Conservation (phyloP, 2,888 invertebrate genomes). For the Dorcus parallelipipedus region DNA sequence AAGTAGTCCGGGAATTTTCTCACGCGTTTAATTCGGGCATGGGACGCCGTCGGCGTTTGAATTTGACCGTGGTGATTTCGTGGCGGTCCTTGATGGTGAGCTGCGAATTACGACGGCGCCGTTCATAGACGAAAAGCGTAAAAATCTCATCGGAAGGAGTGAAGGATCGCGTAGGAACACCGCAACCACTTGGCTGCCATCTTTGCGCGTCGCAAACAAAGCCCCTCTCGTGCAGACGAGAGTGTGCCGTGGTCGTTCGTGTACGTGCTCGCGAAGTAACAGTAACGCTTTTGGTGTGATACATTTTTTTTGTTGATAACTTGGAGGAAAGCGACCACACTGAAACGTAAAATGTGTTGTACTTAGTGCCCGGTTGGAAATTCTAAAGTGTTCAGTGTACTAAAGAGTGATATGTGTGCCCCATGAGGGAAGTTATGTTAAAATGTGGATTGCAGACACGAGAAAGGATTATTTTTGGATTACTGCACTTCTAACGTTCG, state of each 20-base stretch:
- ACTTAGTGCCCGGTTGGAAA: constrained; percentile 34
- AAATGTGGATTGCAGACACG: constrained; percentile 68
- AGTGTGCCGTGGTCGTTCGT: constrained; percentile 25
- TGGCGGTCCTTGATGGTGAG: too few species aligned
- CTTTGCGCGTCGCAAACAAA: constrained; percentile 44
- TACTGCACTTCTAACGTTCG: constrained; percentile 49
- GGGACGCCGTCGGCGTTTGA: not conserved
- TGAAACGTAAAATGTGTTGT: constrained; percentile 32
- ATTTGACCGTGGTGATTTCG: not conserved
- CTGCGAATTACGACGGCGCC: not conserved
- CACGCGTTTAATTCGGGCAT: constrained; percentile 22
- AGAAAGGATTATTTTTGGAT: constrained; percentile 67
- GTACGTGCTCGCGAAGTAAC: constrained; percentile 21
- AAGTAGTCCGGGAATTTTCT: constrained; percentile 41
- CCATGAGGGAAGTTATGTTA: constrained; percentile 49
- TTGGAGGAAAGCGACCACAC: constrained; percentile 1
- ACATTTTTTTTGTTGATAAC: not conserved
- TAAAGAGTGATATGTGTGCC: constrained; percentile 35
- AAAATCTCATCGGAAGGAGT: not conserved
- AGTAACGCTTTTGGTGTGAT: constrained; percentile 16
- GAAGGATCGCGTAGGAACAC: constrained; percentile 39
- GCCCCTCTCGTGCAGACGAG: constrained; percentile 30
- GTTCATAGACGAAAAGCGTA: not conserved
- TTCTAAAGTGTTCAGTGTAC: constrained; percentile 32
- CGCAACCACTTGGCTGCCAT: constrained; percentile 41